Evolutionary conservation across 2,113 vertebrate genomes (phyloP).

Genomic region (Hemibagrus wyckioides): DNA sequence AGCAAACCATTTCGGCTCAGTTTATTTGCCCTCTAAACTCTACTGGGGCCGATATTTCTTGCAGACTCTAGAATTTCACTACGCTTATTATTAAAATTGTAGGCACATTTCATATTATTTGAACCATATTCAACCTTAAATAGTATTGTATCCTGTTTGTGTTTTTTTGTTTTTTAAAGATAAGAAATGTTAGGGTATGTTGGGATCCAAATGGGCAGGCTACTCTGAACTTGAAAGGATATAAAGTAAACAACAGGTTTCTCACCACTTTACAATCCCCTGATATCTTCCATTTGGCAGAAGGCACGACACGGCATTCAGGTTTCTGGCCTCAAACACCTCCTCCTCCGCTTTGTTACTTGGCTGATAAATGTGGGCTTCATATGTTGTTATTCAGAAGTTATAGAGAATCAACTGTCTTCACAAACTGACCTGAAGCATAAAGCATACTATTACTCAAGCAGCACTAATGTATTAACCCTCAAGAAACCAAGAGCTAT

Average conservation of each 20-base stretch:
- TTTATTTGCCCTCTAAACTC: not conserved
- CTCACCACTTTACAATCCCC: not conserved
- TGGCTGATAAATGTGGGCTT: not conserved
- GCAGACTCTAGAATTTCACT: not conserved
- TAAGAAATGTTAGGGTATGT: too few species aligned
- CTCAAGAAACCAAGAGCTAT: too few species aligned
- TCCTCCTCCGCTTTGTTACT: not conserved
- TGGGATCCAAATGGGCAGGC: not conserved
- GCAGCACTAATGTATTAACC: too few species aligned
- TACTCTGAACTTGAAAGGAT: not conserved
- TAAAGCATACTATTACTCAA: not conserved
- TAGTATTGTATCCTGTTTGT: not conserved
- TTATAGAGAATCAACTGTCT: not conserved
- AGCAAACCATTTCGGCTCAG: not conserved
- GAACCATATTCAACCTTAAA: not conserved
- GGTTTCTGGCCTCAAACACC: not conserved
- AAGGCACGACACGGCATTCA: not conserved
- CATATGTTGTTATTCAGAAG: not conserved
- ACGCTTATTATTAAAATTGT: not conserved
- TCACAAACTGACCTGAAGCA: not conserved
- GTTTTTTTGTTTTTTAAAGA: too few species aligned
- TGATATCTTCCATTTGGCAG: conserved; percentile 2
- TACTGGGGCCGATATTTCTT: not conserved
- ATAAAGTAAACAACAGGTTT: not conserved
- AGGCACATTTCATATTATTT: not conserved